Base-by-base conservation (phyloP, 2,888 invertebrate genomes). In the Strigamia transsilvanica region DNA sequence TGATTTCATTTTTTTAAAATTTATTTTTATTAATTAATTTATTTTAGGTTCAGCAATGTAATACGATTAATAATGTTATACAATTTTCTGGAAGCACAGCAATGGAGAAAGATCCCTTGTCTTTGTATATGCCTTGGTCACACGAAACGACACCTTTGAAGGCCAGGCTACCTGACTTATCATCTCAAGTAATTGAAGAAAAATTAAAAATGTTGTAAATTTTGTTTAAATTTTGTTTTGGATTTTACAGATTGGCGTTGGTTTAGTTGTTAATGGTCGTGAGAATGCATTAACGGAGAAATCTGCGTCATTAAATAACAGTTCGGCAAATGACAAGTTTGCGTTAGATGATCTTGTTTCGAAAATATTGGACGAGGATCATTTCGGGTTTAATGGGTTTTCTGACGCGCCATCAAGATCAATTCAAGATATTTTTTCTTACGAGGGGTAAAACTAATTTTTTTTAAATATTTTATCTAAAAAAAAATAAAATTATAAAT, bases 301-400 rank as follows among this genome's bases (percentile, higher is more conserved):
- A 66, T 81, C 81, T 21, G 66, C 61, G 18, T 34, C 34, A 21
- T 23, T 81, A 66, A 81, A 81, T 23, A 81, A 61, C 34, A 66
- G 46, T 73, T 61, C 66, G n/a, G 78, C 51, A 41, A 82, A 42
- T 82, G 82, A 82, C 27, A 82, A 82, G 61, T 83, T 83, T 80
- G 83, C 83, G 13, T 77, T 83, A 4, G 83, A 83, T 32, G 83
- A 83, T 79, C 80, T 83, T 23, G 83, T 83, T 21, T 82, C 83
- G 7, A 83, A 83, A 79, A 83, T 83, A 42, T 56, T 83, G 79
- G 83, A 83, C 15, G 83, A 83, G 34, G 83, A 83, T 56, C 83
- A 83, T 79, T 83, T 83, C 34, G 77, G 83, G 18, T 80, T 61
- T 38, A 82, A 82, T 80, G 82, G 82, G 7, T 82, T 78, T 78